Percentiles rank a stretch among this genome's conserved stretches.
These are phyloP conservation scores for Anguilla rostrata DNA, from an alignment of 2,113 vertebrate genomes.

Conservation along the genomic window DNA sequence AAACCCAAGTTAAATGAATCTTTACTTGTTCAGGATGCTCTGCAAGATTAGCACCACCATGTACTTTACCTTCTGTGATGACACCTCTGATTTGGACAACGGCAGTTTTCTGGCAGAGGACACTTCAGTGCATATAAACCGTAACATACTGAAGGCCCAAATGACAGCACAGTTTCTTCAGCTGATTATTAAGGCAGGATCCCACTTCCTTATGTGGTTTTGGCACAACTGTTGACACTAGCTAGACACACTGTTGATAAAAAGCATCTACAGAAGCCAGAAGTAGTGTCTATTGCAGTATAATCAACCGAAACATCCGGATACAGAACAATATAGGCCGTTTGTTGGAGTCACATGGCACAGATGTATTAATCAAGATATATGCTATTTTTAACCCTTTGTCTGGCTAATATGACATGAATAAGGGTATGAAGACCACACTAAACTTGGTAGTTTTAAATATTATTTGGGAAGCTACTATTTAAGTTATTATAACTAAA, in stretches of 20 bases:
- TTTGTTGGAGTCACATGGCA: too few relatives aligned
- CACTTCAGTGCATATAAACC: neutral
- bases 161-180: neutral
- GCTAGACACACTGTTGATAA: neutral
- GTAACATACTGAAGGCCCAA: neutral
- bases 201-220: neutral
- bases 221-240: neutral
- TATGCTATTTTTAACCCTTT: too few relatives aligned
- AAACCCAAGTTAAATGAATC: neutral
- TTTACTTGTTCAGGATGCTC: too few relatives aligned
- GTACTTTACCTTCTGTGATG: neutral
- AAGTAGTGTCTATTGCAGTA: neutral
- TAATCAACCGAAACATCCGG: neutral
- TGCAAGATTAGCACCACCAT: neutral
- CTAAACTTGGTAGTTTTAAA: neutral
- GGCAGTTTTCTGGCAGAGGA: neutral
- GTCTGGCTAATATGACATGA: neutral
- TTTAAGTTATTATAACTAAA: too few relatives aligned
- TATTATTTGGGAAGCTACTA: too few relatives aligned
- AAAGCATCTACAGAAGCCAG: neutral
- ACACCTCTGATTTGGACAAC: neutral
- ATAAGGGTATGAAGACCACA: neutral
- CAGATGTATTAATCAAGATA: too few relatives aligned
- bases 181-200: neutral
- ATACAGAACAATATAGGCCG: neutral